Evolutionary conservation across 92 coral and sea anemone genomes (phyloP), one percentile per base, ranked within the genome.

Genomic region (Hydrozoanthus gracilis): DNA sequence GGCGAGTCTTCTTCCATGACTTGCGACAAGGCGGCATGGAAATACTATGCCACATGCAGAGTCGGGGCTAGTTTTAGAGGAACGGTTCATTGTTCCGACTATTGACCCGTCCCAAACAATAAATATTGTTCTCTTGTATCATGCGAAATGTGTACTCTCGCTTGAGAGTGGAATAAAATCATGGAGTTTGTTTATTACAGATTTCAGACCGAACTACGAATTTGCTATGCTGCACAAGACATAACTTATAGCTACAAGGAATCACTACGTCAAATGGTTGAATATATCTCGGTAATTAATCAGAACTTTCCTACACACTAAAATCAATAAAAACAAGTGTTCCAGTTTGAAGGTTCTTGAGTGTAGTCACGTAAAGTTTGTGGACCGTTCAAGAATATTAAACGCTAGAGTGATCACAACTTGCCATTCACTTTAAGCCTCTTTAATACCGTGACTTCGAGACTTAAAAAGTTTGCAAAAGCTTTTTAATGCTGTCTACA

Each of bases 281-380:
- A 45, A 79, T 61, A 79, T 62, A 64, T 13, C 48, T 35, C 45
- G 58, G 35, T 80, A 51, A 80, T 80, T 62, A 47, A 62, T 48
- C 44, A 45, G 61, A 80, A 17, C 44, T 74, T 14, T 45, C 39
- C 85, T 46, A 49, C 18, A 60, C 17, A 4, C 60, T 18, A 62
- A 48, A 50, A 17, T 39, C 73, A 64, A 49, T 48, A 46, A 61
- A 9, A 80, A 44, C 72, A 67, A 64, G 69, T 55, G 48, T 64
- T 18, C 84, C 47, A n/a, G 49, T 48, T 61, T 44, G 60, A 54
- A 7, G 35, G 73, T 64, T 64, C 44, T 20, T 80, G 52, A 49
- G 51, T 46, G 55, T 64, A 80, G 85, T 80, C 85, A 80, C 74
- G 85, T 80, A 78, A 45, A 20, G 68, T 60, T 61, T 44, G 73